Evolutionary conservation across 2,113 vertebrate species (phyloP), one percentile per base, ranked within the genome.

Genomic region (Lynx canadensis): DNA sequence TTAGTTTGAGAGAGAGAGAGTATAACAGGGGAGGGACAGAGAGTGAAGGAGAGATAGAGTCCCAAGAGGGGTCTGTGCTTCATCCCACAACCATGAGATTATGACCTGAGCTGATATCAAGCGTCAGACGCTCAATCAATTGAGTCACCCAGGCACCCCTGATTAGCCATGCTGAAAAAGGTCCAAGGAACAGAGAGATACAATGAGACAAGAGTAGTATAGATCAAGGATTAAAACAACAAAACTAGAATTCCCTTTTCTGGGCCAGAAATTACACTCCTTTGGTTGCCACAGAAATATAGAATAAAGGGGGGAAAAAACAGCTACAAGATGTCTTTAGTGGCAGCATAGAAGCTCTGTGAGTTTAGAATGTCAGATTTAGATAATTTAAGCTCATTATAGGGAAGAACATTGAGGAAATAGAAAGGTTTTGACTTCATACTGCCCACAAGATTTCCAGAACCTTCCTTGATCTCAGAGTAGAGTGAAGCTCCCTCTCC

Each of bases 371-470:
- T 29, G 23, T 48, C 71, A 91, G 48, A 83, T 71, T 82, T 91
- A 65, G 50, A 76, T 60, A 13, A 84, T 36, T 86, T 76, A 91
- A 82, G 78, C 31, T 86, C 73, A 55, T 74, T 66, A 68, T 13
- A 83, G 38, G 63, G 63, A 69, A 94, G 66, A 79, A 83, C 23
- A 79, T 55, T 81, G 52, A 89, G 80, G 60, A 97, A 97, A 80
- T 10, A 79, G 41, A 52, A 92, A 69, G 16, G 50, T 81, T 45
- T 82, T 87, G 69, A 76, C 36, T 91, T 89, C n/a, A 38, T 81
- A 79, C 55, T 76, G 45, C 80, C 80, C 79, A 85, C 33, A 81
- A 52, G 63, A 45, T 89, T 89, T 95, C 89, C 63, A 96, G 93
- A 95, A 80, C 33, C 74, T 92, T 96, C 55, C 57, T 52, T 84